Conservation (phyloP, 1,140 invertebrate species). For the Ooceraea biroi region DNA sequence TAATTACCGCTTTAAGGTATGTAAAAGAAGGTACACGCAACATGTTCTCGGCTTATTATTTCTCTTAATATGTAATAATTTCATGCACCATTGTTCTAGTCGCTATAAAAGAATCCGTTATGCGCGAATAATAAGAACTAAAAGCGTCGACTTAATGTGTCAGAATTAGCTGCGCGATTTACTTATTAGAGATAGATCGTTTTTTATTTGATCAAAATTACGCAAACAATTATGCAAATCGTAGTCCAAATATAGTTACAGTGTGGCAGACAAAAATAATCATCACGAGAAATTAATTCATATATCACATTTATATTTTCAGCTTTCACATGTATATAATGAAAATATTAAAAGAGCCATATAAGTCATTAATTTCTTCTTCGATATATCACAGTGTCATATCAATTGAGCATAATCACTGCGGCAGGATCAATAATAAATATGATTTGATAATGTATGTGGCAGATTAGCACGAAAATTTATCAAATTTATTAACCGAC, state of each 20-base stretch:
- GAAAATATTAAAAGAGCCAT: neutral
- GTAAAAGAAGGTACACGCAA: conserved; percentile 16
- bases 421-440: conserved; percentile 1
- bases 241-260: neutral
- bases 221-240: neutral
- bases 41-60: neutral
- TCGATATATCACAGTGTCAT: neutral
- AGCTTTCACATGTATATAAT: neutral
- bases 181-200: neutral
- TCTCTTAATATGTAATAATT: conserved; percentile 9
- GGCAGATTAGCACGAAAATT: conserved; percentile 22
- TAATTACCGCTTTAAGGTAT: conserved; percentile 4
- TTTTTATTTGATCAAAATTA: too few relatives aligned
- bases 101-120: neutral
- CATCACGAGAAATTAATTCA: neutral
- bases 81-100: neutral
- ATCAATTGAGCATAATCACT: conserved; percentile 4
- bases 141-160: neutral
- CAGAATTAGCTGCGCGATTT: neutral
- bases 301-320: neutral
- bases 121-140: neutral
- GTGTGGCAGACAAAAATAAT: neutral
- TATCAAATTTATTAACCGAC: conserved; percentile 16
- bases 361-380: conserved; percentile 9
- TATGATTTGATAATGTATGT: conserved; percentile 2